Conservation (phyloP, 2,797 vertebrate species). For the Hoplostethus atlanticus region DNA sequence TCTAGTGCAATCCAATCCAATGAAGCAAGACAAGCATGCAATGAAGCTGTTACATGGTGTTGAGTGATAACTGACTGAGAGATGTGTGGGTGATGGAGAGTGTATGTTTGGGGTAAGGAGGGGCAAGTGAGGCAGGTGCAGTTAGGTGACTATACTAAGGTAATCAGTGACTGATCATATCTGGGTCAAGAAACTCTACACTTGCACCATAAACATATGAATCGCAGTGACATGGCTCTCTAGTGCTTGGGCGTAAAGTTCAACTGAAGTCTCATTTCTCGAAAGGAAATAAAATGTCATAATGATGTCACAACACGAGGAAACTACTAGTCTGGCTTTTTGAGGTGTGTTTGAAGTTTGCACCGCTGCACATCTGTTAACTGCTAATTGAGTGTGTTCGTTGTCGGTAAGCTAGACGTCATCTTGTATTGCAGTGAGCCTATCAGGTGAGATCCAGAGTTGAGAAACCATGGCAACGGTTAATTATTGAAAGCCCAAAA, state of each 20-base stretch:
- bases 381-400: background rate
- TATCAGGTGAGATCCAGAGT: constrained; percentile 15
- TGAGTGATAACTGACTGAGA: background rate
- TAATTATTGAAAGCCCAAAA: constrained; percentile 40
- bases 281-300: background rate
- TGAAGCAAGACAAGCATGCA: background rate
- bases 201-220: background rate
- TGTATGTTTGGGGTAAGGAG: background rate
- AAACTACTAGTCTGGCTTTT: background rate
- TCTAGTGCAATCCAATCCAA: no score
- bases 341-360: background rate
- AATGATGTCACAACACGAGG: background rate
- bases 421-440: background rate
- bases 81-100: background rate
- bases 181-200: constrained; percentile 5
- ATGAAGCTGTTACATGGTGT: no score
- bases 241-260: background rate
- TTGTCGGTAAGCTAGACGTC: background rate
- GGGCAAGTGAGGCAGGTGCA: constrained; percentile 5
- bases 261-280: background rate
- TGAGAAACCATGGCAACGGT: constrained; percentile 39
- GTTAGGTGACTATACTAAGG: background rate
- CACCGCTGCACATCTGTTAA: background rate
- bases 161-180: constrained; percentile 24
- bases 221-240: background rate